Evolutionary conservation across 2,888 invertebrate species (phyloP).

Genomic region (Ditula angustiorana): DNA sequence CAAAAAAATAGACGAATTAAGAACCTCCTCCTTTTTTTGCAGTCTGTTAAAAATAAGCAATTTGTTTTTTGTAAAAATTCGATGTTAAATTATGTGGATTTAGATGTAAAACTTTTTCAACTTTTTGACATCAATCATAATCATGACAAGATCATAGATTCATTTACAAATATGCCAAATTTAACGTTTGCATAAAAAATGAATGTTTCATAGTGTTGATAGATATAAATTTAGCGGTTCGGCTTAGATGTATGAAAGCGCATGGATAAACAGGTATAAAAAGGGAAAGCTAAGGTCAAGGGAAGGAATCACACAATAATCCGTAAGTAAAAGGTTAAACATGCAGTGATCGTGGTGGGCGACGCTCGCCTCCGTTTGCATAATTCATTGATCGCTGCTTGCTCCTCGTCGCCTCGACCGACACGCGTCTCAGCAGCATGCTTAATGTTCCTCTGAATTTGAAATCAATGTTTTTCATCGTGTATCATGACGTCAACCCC

Average conservation of each 20-base stretch:
- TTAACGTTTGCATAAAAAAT: background rate
- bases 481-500: slow-evolving; percentile 54
- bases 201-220: background rate
- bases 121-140: background rate
- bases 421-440: slow-evolving; percentile 51
- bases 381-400: slow-evolving; percentile 72
- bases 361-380: slow-evolving; percentile 65
- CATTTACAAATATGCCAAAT: background rate
- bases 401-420: slow-evolving; percentile 50
- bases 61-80: too few species aligned
- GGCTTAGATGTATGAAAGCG: background rate
- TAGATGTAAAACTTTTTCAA: background rate
- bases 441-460: slow-evolving; percentile 63
- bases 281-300: slow-evolving; percentile 54
- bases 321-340: slow-evolving; percentile 71
- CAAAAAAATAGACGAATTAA: too few species aligned
- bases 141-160: background rate
- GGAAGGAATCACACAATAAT: slow-evolving; percentile 60
- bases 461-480: slow-evolving; percentile 55
- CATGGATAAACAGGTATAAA: slow-evolving; percentile 6
- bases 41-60: too few species aligned
- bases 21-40: too few species aligned
- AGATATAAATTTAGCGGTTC: slow-evolving; percentile 4
- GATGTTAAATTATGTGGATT: too few species aligned
- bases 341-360: slow-evolving; percentile 61